Evolutionary conservation across 2,113 vertebrate genomes (phyloP), one percentile per base, ranked within the genome.

Genomic region (Ellobius talpinus): DNA sequence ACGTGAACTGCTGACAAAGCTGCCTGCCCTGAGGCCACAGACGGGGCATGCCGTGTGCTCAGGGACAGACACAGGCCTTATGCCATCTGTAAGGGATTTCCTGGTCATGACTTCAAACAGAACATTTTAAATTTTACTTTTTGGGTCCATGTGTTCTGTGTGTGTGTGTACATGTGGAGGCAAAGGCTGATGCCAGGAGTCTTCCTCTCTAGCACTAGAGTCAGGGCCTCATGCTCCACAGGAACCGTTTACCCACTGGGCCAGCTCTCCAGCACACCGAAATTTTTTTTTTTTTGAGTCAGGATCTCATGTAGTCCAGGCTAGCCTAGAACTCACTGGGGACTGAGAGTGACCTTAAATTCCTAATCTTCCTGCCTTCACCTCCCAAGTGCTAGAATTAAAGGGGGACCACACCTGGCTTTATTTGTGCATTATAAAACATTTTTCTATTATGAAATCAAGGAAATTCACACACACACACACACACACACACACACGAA

Each of bases 101-200:
- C 42, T 31, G 63, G 93, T 4, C 21, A 95, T 77, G 52, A 91
- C 58, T 96, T 97, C n/a, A 96, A 95, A 52, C 1, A 96, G 91
- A 33, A 16, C 24, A 70, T 9, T 55, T 87, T 26, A 65, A 85
- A 45, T 66, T 45, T 45, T 45, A 42, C 26, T 63, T 63, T 65
- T 29, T 45, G 26, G 24, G 26, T 65, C 14, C 45, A 63, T 17
- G 14, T 63, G 58, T 42, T 85, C 23, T 58, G 1, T 39, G 55
- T 61, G 58, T 81, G 26, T 82, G 81, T 84, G n/a, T 84, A 47
- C 61, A 47, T 7, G 29, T 21, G 58, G 42, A 66, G 39, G 29
- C 58, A 29, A 65, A 63, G 31, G 26, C 39, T 16, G 16, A 31
- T 9, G 3, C 16, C 26, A 39, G 23, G 21, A 42, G 58, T 42